These are phyloP conservation scores for Carcinoscorpius rotundicauda DNA, from an alignment of 1,140 invertebrate species.

Conservation along the genomic window DNA sequence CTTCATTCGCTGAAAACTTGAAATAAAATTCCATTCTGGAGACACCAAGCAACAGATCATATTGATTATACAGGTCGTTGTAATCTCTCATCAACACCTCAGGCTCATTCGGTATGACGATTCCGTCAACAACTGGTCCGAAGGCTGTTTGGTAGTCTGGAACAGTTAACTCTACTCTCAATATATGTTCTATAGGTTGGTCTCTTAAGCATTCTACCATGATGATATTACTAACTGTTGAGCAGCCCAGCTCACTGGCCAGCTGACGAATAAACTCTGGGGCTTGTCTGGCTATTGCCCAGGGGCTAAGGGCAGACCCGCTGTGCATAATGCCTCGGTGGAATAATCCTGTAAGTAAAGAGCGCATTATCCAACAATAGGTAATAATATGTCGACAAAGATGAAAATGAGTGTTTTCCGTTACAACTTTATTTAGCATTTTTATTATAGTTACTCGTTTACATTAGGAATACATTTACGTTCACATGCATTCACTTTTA, in stretches of 20 bases:
- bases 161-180: slow-evolving; percentile 54
- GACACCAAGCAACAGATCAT: slow-evolving; percentile 5
- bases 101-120: slow-evolving; percentile 29
- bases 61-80: slow-evolving; percentile 17
- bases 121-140: slow-evolving; percentile 73
- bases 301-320: slow-evolving; percentile 28
- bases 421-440: no score
- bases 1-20: slow-evolving; percentile 73
- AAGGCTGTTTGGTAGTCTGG: slow-evolving; percentile 76
- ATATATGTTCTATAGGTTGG: slow-evolving; percentile 46
- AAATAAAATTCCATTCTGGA: slow-evolving; percentile 39
- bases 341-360: slow-evolving; percentile 24
- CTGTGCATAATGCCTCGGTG: slow-evolving; percentile 30
- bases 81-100: slow-evolving; percentile 18
- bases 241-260: slow-evolving; percentile 72
- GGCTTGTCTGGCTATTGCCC: slow-evolving; percentile 26
- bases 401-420: no score
- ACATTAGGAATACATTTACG: no score
- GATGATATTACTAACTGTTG: slow-evolving; percentile 45
- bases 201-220: slow-evolving; percentile 68
- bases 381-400: no score
- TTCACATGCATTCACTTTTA: no score
- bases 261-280: slow-evolving; percentile 72
- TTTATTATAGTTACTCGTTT: no score
- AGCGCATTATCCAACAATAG: no score